These are phyloP conservation scores for Aspiorhynchus laticeps DNA, from an alignment of 2,113 vertebrate genomes.

Conservation along the genomic window DNA sequence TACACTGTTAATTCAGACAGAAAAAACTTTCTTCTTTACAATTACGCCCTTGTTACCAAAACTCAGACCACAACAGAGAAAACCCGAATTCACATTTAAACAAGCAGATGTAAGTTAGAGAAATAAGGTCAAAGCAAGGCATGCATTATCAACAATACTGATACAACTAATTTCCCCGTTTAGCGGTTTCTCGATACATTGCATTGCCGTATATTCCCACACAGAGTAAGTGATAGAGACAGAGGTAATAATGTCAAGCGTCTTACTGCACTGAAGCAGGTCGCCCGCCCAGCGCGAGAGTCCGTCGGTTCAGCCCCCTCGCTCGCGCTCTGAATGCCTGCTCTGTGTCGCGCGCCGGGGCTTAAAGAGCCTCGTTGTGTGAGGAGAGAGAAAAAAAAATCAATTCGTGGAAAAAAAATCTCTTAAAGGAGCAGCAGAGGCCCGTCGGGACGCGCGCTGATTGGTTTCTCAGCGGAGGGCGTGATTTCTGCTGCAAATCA, in stretches of 20 bases:
- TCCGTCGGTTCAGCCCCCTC: no score
- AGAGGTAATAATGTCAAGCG: no score
- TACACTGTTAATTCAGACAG: no score
- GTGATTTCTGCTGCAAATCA: slow-evolving; percentile 41
- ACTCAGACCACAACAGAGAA: background rate
- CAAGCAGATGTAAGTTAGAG: background rate
- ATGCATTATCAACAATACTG: background rate
- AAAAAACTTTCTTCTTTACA: background rate
- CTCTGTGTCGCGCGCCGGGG: no score
- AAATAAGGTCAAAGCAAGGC: background rate
- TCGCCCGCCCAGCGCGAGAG: no score
- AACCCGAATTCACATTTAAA: background rate
- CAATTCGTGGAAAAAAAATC: slow-evolving; percentile 67
- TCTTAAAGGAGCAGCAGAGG: slow-evolving; percentile 76
- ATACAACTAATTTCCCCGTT: background rate
- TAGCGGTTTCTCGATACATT: background rate
- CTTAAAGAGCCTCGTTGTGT: slow-evolving; percentile 83
- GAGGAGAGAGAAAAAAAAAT: slow-evolving; percentile 60
- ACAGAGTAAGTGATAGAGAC: no score
- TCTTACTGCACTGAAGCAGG: no score
- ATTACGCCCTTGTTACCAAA: background rate
- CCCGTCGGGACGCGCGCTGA: slow-evolving; percentile 55
- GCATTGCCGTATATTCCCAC: no score
- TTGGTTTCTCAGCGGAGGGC: slow-evolving; percentile 64
- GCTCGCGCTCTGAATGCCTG: no score